Evolutionary conservation across 2,888 invertebrate genomes (phyloP).

Genomic region (Conomelus anceps): DNA sequence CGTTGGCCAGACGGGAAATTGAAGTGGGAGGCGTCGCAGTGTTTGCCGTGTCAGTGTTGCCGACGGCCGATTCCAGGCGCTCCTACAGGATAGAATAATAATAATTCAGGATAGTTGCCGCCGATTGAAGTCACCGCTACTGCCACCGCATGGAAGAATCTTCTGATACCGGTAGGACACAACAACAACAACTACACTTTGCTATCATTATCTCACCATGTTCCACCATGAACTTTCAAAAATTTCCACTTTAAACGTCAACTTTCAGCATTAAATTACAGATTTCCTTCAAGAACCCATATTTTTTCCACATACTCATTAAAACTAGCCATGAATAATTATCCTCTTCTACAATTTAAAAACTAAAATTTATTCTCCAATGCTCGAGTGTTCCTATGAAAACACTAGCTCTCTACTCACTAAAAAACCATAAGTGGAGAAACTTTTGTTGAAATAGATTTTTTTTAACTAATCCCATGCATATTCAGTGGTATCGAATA

Average conservation of each 20-base stretch:
- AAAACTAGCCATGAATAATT: too few relatives aligned
- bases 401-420: too few relatives aligned
- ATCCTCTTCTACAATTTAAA: too few relatives aligned
- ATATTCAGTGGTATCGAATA: too few relatives aligned
- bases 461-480: too few relatives aligned
- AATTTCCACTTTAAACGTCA: not conserved
- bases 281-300: not conserved
- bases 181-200: too few relatives aligned
- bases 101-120: not conserved
- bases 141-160: not conserved
- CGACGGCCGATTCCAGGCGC: not conserved
- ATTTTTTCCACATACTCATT: too few relatives aligned
- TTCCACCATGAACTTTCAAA: not conserved
- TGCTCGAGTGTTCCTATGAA: too few relatives aligned
- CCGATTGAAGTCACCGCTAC: too few relatives aligned
- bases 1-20: constrained; percentile 16
- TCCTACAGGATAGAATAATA: not conserved
- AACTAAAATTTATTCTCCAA: too few relatives aligned
- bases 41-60: constrained; percentile 6
- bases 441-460: not conserved
- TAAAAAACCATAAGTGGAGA: not conserved
- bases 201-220: not conserved
- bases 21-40: constrained; percentile 9
- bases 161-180: not conserved
- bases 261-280: not conserved